Percentiles rank a stretch among this genome's conserved stretches.
Evolutionary conservation across 2,888 invertebrate species (phyloP).

Genomic region (Adelognathus sp.): DNA sequence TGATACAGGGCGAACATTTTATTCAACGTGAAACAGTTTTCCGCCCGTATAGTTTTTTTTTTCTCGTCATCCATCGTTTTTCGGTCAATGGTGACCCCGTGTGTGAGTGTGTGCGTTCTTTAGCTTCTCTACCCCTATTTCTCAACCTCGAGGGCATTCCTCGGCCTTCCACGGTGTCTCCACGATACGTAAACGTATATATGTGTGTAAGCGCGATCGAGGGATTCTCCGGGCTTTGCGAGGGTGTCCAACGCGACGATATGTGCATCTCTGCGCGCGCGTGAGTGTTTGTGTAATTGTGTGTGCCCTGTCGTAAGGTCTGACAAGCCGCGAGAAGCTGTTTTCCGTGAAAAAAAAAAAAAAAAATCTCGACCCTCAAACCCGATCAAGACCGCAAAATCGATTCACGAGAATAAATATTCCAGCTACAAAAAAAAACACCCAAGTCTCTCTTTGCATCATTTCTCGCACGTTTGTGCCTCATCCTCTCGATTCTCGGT

Average conservation of each 20-base stretch:
- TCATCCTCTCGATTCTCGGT: no score
- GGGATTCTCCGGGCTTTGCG: background rate
- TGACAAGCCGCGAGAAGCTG: background rate
- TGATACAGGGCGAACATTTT: background rate
- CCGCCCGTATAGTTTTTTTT: background rate
- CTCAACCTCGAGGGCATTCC: constrained; percentile 42
- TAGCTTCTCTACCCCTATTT: constrained; percentile 22
- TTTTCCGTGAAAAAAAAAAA: background rate
- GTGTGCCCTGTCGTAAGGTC: background rate
- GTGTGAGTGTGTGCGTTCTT: background rate
- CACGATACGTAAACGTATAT: constrained; percentile 20
- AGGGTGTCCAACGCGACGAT: background rate
- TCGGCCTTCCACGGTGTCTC: constrained; percentile 55
- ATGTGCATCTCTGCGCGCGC: background rate
- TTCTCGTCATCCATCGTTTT: background rate
- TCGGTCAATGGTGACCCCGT: background rate
- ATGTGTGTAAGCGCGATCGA: background rate
- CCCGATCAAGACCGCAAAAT: no score
- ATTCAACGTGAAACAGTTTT: background rate
- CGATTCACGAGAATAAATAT: no score
- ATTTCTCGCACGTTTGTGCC: no score
- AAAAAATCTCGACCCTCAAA: background rate
- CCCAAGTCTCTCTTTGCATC: no score
- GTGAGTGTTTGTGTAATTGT: background rate
- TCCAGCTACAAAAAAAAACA: no score